A percentile compares a stretch with the other conserved stretches of the same genome.
phyloP scores from a whole-genome alignment of 2,113 vertebrate species.

The Labeo catla region DNA sequence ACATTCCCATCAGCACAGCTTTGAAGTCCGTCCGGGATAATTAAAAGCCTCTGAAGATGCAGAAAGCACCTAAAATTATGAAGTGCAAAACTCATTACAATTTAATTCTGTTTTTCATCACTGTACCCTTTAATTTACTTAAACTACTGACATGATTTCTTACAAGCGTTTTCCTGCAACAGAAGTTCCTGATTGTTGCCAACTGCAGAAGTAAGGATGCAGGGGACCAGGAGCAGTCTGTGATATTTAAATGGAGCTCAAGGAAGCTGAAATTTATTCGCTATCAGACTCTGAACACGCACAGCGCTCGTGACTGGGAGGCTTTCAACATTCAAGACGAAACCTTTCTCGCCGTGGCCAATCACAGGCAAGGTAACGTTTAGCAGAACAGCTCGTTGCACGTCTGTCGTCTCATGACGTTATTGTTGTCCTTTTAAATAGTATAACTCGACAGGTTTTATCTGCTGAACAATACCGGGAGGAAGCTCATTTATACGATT shows the following conservation, averaged over 20 bases:
- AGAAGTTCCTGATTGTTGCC: constrained; percentile 60
- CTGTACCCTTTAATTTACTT: not conserved
- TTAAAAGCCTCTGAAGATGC: not conserved
- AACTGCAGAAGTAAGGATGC: constrained; percentile 70
- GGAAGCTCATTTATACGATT: constrained; percentile 25
- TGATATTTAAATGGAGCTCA: constrained; percentile 85
- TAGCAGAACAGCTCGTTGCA: not conserved
- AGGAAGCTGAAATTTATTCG: constrained; percentile 78
- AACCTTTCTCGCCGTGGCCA: constrained; percentile 91
- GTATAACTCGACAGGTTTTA: constrained; percentile 5
- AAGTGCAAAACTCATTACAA: constrained; percentile 35
- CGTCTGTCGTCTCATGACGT: constrained; percentile 8
- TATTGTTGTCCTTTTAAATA: constrained; percentile 8
- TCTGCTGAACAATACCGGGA: constrained; percentile 2
- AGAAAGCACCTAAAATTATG: constrained; percentile 15
- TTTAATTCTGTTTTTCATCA: constrained; percentile 18
- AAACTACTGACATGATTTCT: not conserved
- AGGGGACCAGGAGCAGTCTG: constrained; percentile 78
- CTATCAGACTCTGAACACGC: constrained; percentile 86
- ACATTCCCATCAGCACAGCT: constrained; percentile 19
- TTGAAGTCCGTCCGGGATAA: not conserved
- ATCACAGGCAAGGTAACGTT: constrained; percentile 90
- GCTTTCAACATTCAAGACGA: constrained; percentile 87
- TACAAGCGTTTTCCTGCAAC: constrained; percentile 54
- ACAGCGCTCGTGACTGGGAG: constrained; percentile 94